Conservation (phyloP, 2,113 vertebrate genomes). For the Galeopterus variegatus region DNA sequence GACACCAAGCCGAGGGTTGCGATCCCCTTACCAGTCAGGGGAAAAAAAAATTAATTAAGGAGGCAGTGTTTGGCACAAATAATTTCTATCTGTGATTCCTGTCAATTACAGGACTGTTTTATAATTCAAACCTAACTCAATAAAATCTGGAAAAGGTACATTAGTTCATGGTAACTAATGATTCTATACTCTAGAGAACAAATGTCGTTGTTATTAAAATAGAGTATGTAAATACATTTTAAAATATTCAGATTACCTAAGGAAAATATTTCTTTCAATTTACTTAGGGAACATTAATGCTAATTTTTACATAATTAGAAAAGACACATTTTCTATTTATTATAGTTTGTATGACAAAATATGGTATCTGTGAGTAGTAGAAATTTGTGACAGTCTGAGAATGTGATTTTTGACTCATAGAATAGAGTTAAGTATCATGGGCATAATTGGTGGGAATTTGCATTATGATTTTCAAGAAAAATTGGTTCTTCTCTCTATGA, state of each 20-base stretch:
- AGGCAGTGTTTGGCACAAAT: not conserved
- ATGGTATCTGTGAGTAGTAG: not conserved
- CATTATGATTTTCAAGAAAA: conserved; percentile 49
- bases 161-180: not conserved
- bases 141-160: not conserved
- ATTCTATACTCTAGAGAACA: not conserved
- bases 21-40: too few species aligned
- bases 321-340: not conserved
- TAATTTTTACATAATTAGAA: conserved; percentile 36
- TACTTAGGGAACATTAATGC: not conserved
- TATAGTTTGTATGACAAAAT: not conserved
- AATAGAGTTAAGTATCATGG: not conserved
- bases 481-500: conserved; percentile 16
- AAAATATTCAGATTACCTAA: conserved; percentile 5
- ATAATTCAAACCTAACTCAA: not conserved
- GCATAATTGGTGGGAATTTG: conserved; percentile 16
- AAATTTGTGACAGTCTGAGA: not conserved
- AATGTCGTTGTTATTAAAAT: not conserved
- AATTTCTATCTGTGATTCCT: not conserved
- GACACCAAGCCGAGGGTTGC: too few species aligned
- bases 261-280: conserved; percentile 39
- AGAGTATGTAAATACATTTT: not conserved
- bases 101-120: not conserved
- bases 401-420: not conserved
- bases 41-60: not conserved